A percentile compares a stretch with the other conserved stretches of the same genome.
These are phyloP conservation scores for Agrotis segetum DNA, from an alignment of 2,888 invertebrate genomes.

Conservation along the genomic window DNA sequence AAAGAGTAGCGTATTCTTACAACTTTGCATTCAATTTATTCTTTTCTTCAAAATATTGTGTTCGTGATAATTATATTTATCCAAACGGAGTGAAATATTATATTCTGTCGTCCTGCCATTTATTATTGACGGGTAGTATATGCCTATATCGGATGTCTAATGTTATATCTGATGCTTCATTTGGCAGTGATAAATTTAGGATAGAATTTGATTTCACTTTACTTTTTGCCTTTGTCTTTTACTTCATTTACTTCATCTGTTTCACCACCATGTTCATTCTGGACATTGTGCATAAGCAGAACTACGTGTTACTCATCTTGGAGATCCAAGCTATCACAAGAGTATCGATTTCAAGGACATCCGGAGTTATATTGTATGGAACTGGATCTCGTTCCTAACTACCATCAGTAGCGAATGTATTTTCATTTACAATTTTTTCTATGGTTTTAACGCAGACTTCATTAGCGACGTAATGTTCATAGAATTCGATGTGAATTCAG, in stretches of 20 bases:
- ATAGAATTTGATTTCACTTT: background rate
- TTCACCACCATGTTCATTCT: constrained; percentile 22
- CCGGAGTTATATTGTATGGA: constrained; percentile 8
- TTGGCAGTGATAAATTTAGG: too few species aligned
- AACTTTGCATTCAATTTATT: background rate
- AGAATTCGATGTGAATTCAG: constrained; percentile 4
- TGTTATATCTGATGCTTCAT: too few species aligned
- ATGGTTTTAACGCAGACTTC: background rate
- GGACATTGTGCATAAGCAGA: constrained; percentile 1
- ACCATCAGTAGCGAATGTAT: background rate
- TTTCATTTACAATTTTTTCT: background rate
- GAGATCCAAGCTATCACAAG: constrained; percentile 14
- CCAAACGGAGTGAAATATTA: background rate
- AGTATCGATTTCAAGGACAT: background rate
- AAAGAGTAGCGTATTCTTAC: constrained; percentile 3
- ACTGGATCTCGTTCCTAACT: constrained; percentile 13
- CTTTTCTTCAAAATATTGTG: constrained; percentile 8
- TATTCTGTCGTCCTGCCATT: background rate
- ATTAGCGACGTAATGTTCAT: background rate
- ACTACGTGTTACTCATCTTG: constrained; percentile 15
- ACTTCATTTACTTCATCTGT: background rate
- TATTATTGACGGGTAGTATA: background rate
- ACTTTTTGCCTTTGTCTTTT: background rate
- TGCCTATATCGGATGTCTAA: background rate
- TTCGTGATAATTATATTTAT: constrained; percentile 9